Percentiles rank a stretch among this genome's conserved stretches.
phyloP scores from a whole-genome alignment of 2,888 invertebrate species.

The Drosophila greeni region DNA sequence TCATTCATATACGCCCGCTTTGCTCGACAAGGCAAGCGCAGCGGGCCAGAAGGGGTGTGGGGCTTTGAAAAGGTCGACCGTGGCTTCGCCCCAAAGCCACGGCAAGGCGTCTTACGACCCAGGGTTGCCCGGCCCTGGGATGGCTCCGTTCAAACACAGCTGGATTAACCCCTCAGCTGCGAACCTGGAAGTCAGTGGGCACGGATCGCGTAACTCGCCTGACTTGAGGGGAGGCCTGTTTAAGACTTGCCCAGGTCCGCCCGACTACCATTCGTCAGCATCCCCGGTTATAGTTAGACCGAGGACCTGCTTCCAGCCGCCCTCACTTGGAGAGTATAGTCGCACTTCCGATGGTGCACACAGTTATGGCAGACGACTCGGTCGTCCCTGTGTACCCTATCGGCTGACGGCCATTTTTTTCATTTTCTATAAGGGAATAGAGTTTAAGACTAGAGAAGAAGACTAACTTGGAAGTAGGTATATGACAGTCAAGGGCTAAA shows the following conservation, averaged over 20 bases:
- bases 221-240: neutral
- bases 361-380: neutral
- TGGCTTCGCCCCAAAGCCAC: too few relatives aligned
- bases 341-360: neutral
- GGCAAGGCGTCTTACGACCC: neutral
- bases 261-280: neutral
- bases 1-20: neutral
- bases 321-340: neutral
- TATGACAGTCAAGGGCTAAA: too few relatives aligned
- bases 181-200: neutral
- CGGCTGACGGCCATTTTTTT: neutral
- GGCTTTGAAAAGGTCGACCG: neutral
- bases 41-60: neutral
- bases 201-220: neutral
- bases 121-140: neutral
- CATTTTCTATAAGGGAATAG: too few relatives aligned
- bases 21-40: neutral
- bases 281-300: neutral
- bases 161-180: neutral
- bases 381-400: neutral
- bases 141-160: neutral
- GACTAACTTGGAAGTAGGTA: too few relatives aligned
- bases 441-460: too few relatives aligned
- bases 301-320: neutral
- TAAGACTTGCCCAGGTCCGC: neutral